These are phyloP conservation scores for Nemopilema nomurai DNA, from an alignment of 30 jellyfish, hydroid and myxozoan species.

Conservation along the genomic window DNA sequence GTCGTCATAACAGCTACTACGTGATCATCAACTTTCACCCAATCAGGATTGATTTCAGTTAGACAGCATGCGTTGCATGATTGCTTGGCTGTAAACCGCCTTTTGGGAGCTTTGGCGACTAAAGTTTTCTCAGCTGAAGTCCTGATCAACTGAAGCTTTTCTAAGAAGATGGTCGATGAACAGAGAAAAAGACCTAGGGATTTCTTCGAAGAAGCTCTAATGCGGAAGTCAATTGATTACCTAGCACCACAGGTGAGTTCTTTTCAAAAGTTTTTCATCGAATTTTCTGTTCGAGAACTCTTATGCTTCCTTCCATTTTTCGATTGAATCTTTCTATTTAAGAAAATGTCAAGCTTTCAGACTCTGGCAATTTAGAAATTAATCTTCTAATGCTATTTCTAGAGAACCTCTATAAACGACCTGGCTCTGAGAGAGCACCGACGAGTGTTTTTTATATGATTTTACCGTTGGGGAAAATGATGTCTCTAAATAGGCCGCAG, in stretches of 20 bases:
- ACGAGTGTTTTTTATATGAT: too few species aligned
- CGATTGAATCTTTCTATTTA: slow-evolving; percentile 44
- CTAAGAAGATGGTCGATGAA: slow-evolving; percentile 24
- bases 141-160: neutral
- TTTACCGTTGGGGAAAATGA: too few species aligned
- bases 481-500: too few species aligned
- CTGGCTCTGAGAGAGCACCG: too few species aligned
- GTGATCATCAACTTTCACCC: slow-evolving; percentile 5
- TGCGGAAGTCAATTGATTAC: slow-evolving; percentile 56
- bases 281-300: slow-evolving; percentile 26
- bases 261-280: slow-evolving; percentile 1
- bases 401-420: neutral
- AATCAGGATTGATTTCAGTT: slow-evolving; percentile 6
- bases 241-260: slow-evolving; percentile 62
- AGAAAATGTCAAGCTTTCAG: neutral
- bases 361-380: neutral
- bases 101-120: neutral
- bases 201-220: slow-evolving; percentile 27
- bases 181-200: slow-evolving; percentile 32
- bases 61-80: neutral
- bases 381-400: neutral
- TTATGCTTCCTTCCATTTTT: slow-evolving; percentile 54
- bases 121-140: neutral
- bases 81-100: neutral
- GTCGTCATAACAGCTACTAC: slow-evolving; percentile 10